Evolutionary conservation across 2,888 invertebrate species (phyloP), one percentile per base, ranked within the genome.

Genomic region (Epinotia nisella): DNA sequence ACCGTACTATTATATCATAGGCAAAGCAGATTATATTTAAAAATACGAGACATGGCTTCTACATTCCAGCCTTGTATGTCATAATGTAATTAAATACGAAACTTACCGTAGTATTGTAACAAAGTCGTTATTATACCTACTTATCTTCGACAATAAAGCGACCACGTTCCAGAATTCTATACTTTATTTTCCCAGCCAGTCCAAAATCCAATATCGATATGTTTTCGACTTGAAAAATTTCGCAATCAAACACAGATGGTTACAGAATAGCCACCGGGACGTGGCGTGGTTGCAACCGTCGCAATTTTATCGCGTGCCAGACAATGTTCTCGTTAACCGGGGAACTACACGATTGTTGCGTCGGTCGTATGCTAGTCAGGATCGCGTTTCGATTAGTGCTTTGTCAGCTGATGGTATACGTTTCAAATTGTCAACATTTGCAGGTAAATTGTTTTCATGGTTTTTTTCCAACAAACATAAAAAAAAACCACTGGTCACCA

Each of bases 311-410:
- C 58, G 29, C 24, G 21, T 24, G 58, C 29, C 29, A 58, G 58
- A 58, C 58, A 58, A 58, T 58, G 58, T 29, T 58, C 58, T 58
- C 58, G 58, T 58, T 58, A 58, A 58, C 58, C 15, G 58, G 5
- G 24, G 9, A 58, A 29, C 29, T 58, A 58, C 58, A 7, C 29
- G 58, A 58, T 58, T 58, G 58, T 29, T 58, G 58, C 2, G 35
- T 13, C 11, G 15, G 21, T 49, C 24, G 29, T 58, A 58, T 58
- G 29, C 58, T 58, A 29, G 29, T 58, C 58, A 29, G 29, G 58
- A 58, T 58, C 58, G n/a, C 2, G 58, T 29, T 58, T 49, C 49
- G 49, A 49, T 49, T 49, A 49, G 49, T 49, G 49, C n/a, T 49
- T 49, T 49, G 49, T 49, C 49, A n/a, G n/a, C 15, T n/a, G 15